Conservation (phyloP, 2,888 invertebrate genomes). For the Diplolepis rosae region DNA sequence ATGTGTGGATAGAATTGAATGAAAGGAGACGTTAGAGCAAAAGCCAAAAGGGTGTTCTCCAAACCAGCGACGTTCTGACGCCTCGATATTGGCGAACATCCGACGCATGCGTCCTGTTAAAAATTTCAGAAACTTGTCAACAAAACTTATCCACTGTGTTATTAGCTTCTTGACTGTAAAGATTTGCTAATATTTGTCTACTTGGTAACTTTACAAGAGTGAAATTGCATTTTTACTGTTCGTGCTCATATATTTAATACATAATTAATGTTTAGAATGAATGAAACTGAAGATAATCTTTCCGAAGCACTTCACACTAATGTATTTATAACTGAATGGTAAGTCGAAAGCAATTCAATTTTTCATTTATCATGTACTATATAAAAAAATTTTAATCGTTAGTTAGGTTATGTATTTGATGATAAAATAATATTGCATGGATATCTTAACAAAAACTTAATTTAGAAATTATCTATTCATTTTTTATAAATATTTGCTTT, state of each 20-base stretch:
- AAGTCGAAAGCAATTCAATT: neutral
- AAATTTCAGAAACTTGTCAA: constrained; percentile 66
- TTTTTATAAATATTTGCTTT: neutral
- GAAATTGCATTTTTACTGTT: neutral
- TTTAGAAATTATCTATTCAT: neutral
- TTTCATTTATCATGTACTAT: too few species aligned
- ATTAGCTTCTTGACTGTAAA: neutral
- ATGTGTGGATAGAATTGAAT: neutral
- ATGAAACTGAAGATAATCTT: neutral
- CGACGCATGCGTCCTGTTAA: constrained; percentile 51
- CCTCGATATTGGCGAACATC: constrained; percentile 62
- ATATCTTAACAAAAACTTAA: neutral
- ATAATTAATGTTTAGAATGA: neutral
- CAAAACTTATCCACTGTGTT: constrained; percentile 49
- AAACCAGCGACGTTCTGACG: constrained; percentile 58
- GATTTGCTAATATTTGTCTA: neutral
- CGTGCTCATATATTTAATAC: neutral
- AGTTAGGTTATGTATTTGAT: too few species aligned
- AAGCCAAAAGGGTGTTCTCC: constrained; percentile 6
- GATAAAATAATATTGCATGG: neutral
- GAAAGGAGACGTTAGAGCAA: neutral
- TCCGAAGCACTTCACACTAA: neutral
- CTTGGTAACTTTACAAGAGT: neutral
- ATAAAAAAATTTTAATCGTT: too few species aligned
- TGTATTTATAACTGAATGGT: neutral